These are phyloP conservation scores for Drosophila sulfurigaster DNA, from an alignment of 1,140 invertebrate genomes.

Conservation along the genomic window DNA sequence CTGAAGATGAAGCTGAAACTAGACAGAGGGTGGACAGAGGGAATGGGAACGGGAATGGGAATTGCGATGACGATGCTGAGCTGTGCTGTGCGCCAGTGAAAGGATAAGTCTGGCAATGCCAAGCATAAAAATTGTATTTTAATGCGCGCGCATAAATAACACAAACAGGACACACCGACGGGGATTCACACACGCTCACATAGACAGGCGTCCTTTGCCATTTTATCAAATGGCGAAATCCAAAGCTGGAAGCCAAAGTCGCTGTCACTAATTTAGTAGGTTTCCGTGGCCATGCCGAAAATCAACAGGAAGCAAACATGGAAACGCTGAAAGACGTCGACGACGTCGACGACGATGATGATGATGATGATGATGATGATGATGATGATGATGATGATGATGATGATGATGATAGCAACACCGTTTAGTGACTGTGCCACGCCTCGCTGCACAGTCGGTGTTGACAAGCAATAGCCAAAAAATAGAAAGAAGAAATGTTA, in stretches of 20 bases:
- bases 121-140: conserved; percentile 84
- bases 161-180: conserved; percentile 70
- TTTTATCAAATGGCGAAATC: conserved; percentile 79
- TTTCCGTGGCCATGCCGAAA: conserved; percentile 67
- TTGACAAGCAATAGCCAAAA: conserved; percentile 60
- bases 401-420: conserved; percentile 41
- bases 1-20: conserved; percentile 38
- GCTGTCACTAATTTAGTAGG: conserved; percentile 77
- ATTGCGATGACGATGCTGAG: conserved; percentile 30
- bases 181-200: conserved; percentile 32
- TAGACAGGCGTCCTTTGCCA: conserved; percentile 43
- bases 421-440: conserved; percentile 55
- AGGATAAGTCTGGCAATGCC: conserved; percentile 78
- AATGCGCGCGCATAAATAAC: conserved; percentile 81
- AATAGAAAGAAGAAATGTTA: neutral
- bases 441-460: conserved; percentile 64
- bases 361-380: conserved; percentile 34
- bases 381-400: conserved; percentile 20
- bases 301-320: conserved; percentile 81
- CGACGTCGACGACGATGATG: neutral
- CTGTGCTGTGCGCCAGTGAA: conserved; percentile 55
- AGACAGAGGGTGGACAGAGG: neutral
- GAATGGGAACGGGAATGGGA: neutral
- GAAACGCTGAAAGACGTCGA: conserved; percentile 2
- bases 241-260: conserved; percentile 49